Base-by-base conservation (phyloP, 2,113 vertebrate genomes). In the Emydura subglobosa region DNA sequence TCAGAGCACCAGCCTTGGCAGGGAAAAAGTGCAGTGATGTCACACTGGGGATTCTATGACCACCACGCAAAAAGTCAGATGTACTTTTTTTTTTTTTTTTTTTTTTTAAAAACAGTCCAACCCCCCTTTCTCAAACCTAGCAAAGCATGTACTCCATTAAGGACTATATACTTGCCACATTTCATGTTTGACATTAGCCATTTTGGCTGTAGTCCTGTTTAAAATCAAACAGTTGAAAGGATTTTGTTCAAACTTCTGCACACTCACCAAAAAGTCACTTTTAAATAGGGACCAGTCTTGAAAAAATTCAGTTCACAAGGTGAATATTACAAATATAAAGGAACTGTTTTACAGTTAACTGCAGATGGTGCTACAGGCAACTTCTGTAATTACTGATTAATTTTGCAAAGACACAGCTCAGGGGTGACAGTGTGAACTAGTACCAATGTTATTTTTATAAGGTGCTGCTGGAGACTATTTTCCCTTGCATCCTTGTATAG, bases 351-450 rank as follows among this genome's bases (percentile, higher is more conserved):
- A 24, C 10, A 86, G 1, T 2, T 68, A 94, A 27, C 95, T 89
- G 94, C 0, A 96, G 92, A 94, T 93, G 89, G 96, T 88, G 89
- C 94, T 90, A 14, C 83, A 94, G 65, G 83, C 59, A 93, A 49
- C 83, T 7, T 53, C 54, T 74, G 59, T 6, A 27, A 16, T 55
- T 27, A 24, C 44, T 27, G 74, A 78, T 47, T 44, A 78, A 47
- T 78, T 78, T 78, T 78, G 39, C 42, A 78, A 29, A 25, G 74
- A 78, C 47, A 47, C 42, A 16, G 42, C 74, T 78, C 42, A 47
- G 42, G 27, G 12, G 10, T 47, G 65, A 39, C 65, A 68, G 16
- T 1, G 19, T 21, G 9, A 21, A 31, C 27, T 50, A 19, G 14
- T 50, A 29, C 10, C 19, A 34, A 51, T n/a, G 14, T 80, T 31